Percentiles rank a stretch among this genome's conserved stretches.
phyloP scores from a whole-genome alignment of 2,888 invertebrate genomes.

The Bhutanitis thaidina region DNA sequence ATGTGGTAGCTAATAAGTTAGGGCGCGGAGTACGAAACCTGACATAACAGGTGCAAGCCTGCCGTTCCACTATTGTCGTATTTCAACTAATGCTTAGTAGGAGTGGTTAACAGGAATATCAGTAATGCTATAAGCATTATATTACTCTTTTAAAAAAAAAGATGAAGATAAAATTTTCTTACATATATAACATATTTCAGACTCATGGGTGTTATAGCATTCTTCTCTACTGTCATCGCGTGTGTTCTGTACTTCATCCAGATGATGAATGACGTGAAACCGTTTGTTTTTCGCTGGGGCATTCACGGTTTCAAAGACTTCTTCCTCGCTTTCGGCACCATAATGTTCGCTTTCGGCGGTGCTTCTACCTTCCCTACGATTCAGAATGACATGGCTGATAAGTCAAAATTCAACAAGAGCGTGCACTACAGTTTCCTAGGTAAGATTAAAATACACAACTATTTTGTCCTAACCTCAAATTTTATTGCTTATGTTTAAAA shows the following conservation, averaged over 20 bases:
- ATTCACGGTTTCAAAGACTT: constrained; percentile 81
- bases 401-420: constrained; percentile 82
- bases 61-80: no score
- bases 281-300: constrained; percentile 65
- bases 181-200: constrained; percentile 47
- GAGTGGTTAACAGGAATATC: no score
- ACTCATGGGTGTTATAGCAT: constrained; percentile 82
- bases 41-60: no score
- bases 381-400: constrained; percentile 87
- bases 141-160: no score
- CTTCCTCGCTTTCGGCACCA: constrained; percentile 84
- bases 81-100: no score
- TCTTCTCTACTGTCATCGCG: constrained; percentile 81
- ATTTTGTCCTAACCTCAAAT: no score
- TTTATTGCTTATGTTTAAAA: no score
- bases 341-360: constrained; percentile 86
- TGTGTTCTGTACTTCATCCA: constrained; percentile 82
- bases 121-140: no score
- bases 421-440: constrained; percentile 81
- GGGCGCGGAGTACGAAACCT: no score
- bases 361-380: constrained; percentile 89
- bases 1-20: no score
- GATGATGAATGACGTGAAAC: constrained; percentile 76
- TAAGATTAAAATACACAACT: constrained; percentile 40
- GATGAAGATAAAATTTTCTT: no score